Evolutionary conservation across 2,113 vertebrate genomes (phyloP).

Genomic region (Marmota monax): DNA sequence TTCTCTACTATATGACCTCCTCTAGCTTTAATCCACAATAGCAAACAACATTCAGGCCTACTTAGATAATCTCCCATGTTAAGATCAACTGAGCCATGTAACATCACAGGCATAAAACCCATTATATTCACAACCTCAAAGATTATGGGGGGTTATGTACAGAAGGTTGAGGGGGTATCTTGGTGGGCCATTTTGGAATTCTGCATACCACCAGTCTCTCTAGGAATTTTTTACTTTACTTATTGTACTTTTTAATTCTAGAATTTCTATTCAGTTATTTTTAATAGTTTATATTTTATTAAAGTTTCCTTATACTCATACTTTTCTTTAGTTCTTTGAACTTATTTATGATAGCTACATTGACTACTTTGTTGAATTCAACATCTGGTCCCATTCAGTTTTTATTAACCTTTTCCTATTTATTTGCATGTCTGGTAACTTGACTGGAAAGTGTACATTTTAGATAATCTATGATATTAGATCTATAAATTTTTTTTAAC

Average conservation of each 20-base stretch:
- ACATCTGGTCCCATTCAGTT: neutral
- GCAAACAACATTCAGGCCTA: no score
- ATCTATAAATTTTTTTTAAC: neutral
- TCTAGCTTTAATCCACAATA: no score
- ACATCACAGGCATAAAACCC: neutral
- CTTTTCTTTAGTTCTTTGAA: constrained; percentile 28
- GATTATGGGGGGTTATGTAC: neutral
- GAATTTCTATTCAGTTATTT: constrained; percentile 30
- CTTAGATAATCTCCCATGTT: no score
- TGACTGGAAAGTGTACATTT: neutral
- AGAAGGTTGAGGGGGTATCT: neutral
- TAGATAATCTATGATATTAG: neutral
- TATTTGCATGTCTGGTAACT: constrained; percentile 35
- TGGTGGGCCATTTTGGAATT: neutral
- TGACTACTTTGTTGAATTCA: neutral
- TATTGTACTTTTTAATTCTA: neutral
- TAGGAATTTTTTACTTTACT: neutral
- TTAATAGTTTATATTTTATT: constrained; percentile 29
- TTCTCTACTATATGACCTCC: no score
- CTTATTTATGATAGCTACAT: neutral
- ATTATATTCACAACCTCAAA: neutral
- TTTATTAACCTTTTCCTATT: neutral
- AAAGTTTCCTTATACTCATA: neutral
- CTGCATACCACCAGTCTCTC: neutral
- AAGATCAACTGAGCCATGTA: neutral